These are phyloP conservation scores for Fukomys damarensis DNA, from an alignment of 2,113 vertebrate genomes.

Conservation along the genomic window DNA sequence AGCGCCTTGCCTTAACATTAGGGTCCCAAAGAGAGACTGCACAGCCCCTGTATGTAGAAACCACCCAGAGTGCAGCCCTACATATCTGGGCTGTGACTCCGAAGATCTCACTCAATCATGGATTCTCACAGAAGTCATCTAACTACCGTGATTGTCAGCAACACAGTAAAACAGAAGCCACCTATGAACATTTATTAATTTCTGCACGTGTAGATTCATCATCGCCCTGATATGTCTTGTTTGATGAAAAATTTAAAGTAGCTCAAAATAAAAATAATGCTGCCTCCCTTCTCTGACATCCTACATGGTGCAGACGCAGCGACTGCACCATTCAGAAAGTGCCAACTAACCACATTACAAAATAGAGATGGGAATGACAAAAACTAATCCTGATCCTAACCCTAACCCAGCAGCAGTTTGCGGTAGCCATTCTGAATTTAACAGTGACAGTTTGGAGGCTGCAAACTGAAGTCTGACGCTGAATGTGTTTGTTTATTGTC, in stretches of 20 bases:
- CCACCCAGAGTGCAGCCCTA: no score
- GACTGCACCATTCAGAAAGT: neutral
- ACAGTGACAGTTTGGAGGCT: conserved; percentile 20
- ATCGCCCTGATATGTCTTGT: neutral
- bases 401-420: neutral
- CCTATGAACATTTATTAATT: neutral
- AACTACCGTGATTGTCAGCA: neutral
- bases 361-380: neutral
- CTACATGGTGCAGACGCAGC: neutral
- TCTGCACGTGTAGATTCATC: neutral
- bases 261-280: neutral
- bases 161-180: neutral
- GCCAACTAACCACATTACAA: neutral
- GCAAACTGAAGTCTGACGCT: conserved; percentile 33
- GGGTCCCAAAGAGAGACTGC: neutral
- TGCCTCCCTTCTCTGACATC: neutral
- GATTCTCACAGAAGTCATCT: neutral
- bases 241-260: neutral
- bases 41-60: fast-evolving
- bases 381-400: neutral
- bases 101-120: neutral
- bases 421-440: conserved; percentile 43
- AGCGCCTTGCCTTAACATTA: neutral
- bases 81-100: neutral
- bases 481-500: conserved; percentile 53